Base-by-base conservation (phyloP, 2,888 invertebrate species). In the Nemoura dubitans region DNA sequence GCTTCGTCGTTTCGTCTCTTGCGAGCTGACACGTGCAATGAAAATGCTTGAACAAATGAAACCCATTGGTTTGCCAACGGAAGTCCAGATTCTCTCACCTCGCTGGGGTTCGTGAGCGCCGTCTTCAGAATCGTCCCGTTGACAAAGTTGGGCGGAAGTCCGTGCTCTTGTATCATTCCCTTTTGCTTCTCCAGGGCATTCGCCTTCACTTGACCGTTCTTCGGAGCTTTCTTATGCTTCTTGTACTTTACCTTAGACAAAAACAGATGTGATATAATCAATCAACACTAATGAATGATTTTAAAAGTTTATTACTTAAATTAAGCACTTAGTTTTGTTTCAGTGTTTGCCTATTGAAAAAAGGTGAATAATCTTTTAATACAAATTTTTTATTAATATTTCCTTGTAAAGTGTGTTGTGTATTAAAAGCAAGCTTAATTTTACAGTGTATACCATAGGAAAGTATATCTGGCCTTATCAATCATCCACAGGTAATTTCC, bases 41-140 rank as follows among this genome's bases (percentile, higher is more conserved):
- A 3, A 36, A 36, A 36, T 36, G 10, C 10, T 36, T 36, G 36
- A 3, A 36, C 36, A 36, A 36, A 10, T 6, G 36, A 36, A 36
- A 36, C 10, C 5, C 10, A 36, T 10, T 6, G 36, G 36, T 36
- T 36, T 36, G 36, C 10, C 10, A 36, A 36, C 10, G 36, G 36
- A 3, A 6, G 36, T 10, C 36, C 36, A 10, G 10, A 36, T 6
- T n/a, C n/a, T 2, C 78, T 92, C 89, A 93, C 93, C 94, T 98
- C 98, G 92, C 97, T 97, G 89, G 98, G 98, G 92, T 97, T 98
- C 90, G 98, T 98, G 90, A 98, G 94, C 89, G 98, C 98, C 92
- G 98, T 97, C 94, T 98, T 98, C 90, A 98, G 94, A 91, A 98
- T 98, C 91, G 97, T 97, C 90, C 98, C 98, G 91, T 97, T 97